Evolutionary conservation across 2,797 vertebrate species (phyloP), one percentile per base, ranked within the genome.

Genomic region (Myiotriccus ornatus): DNA sequence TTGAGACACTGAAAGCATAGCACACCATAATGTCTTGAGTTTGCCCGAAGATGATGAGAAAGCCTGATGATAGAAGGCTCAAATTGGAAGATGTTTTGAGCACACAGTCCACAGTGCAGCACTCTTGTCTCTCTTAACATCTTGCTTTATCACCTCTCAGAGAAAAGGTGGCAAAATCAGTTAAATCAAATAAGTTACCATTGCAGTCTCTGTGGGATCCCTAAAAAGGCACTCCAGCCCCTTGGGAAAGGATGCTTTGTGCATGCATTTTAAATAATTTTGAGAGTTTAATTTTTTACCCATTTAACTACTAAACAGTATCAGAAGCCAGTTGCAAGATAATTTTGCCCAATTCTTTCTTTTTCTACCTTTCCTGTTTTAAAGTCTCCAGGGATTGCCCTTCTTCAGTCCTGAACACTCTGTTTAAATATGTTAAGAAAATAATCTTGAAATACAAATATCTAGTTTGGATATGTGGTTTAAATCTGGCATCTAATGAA

Each of bases 121-220:
- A 22, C 46, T 63, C 90, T 96, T 93, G 85, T 81, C 87, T 90
- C 4, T 68, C 87, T 50, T 57, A 65, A 47, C 62, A 84, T 62
- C 43, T 64, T 80, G 56, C 57, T 94, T 89, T 95, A 90, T 94
- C 85, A 65, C 27, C 55, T 93, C 53, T 57, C 46, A 78, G 76
- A 91, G 34, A 93, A 88, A 86, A 93, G 57, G 57, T 53, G 53
- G 79, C 55, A 90, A 86, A 88, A 91, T 89, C 85, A 81, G 70
- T 65, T 94, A 81, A 91, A 83, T 74, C 79, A 63, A 92, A 83
- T 50, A 11, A 91, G 78, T 81, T 90, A 52, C 53, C 23, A 32
- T 20, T 85, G 60, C 68, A 86, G 68, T 20, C 39, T 78, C 78
- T 88, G 50, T 10, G 11, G 62, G 32, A 90, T 68, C 47, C 56